These are phyloP conservation scores for Callipepla californica DNA, from an alignment of 2,113 vertebrate genomes.

Conservation along the genomic window DNA sequence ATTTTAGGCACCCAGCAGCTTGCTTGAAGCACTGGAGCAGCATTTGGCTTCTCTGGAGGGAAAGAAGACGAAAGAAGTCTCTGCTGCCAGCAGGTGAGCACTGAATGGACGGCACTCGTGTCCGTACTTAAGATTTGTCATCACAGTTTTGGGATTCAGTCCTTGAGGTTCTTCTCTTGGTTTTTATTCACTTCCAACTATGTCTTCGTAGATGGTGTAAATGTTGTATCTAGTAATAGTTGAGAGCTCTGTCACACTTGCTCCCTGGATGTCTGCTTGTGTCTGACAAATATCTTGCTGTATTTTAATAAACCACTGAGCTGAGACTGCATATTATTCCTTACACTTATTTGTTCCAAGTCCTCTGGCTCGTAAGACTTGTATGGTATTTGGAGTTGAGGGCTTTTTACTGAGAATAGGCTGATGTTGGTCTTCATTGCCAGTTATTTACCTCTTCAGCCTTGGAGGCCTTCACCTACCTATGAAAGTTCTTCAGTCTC, in stretches of 20 bases:
- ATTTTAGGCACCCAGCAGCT: slow-evolving; percentile 89
- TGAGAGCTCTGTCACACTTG: background rate
- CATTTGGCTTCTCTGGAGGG: slow-evolving; percentile 95
- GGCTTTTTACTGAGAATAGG: background rate
- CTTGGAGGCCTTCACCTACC: background rate
- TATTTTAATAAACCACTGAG: background rate
- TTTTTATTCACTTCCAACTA: background rate
- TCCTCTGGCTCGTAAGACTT: background rate
- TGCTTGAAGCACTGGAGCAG: slow-evolving; percentile 93
- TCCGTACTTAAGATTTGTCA: background rate
- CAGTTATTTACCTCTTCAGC: background rate
- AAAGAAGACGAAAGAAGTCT: slow-evolving; percentile 90
- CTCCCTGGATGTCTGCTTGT: background rate
- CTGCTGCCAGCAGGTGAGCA: slow-evolving; percentile 87
- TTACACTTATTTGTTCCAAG: background rate
- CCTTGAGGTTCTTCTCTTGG: background rate
- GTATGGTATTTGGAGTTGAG: background rate
- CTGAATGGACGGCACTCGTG: background rate
- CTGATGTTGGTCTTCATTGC: background rate
- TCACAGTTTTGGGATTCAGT: background rate
- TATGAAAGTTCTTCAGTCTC: background rate
- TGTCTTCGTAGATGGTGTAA: background rate
- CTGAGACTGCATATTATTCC: background rate
- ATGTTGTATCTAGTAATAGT: background rate
- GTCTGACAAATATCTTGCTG: background rate